phyloP scores from a whole-genome alignment of 2,888 invertebrate genomes.

The Oeneis ivallda region DNA sequence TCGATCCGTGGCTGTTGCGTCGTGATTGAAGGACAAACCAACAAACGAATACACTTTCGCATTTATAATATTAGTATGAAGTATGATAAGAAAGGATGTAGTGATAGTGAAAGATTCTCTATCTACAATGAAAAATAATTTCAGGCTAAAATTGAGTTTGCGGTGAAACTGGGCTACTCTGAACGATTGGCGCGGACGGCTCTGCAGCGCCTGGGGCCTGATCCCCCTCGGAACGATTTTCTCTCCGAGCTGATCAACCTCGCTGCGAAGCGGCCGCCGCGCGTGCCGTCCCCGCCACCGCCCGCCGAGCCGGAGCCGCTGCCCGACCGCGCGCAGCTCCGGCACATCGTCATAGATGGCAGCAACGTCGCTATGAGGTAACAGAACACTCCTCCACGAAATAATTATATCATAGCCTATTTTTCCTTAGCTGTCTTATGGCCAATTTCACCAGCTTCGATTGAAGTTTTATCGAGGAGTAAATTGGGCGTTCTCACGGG shows the following conservation, averaged over 20 bases:
- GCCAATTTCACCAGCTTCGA: too few species aligned
- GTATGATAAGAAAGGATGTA: too few species aligned
- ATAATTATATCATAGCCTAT: too few species aligned
- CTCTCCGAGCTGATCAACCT: constrained; percentile 93
- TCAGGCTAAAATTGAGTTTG: constrained; percentile 90
- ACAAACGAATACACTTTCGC: too few species aligned
- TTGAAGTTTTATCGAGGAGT: too few species aligned
- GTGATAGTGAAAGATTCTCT: too few species aligned
- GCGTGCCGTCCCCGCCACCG: constrained; percentile 61
- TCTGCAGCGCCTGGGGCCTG: constrained; percentile 90
- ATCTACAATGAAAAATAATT: not conserved
- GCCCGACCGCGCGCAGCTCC: constrained; percentile 71
- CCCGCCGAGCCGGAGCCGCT: constrained; percentile 60
- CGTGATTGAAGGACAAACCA: too few species aligned
- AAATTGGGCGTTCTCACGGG: too few species aligned
- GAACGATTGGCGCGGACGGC: constrained; percentile 92
- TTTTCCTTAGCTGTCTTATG: too few species aligned
- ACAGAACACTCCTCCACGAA: constrained; percentile 37
- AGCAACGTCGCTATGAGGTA: constrained; percentile 97
- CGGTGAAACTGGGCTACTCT: constrained; percentile 94
- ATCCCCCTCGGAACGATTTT: constrained; percentile 93
- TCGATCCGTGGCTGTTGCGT: too few species aligned
- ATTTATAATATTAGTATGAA: too few species aligned
- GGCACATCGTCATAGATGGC: constrained; percentile 95
- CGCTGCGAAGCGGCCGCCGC: constrained; percentile 81